Conservation (phyloP, 2,888 invertebrate genomes). For the Coelopa pilipes region DNA sequence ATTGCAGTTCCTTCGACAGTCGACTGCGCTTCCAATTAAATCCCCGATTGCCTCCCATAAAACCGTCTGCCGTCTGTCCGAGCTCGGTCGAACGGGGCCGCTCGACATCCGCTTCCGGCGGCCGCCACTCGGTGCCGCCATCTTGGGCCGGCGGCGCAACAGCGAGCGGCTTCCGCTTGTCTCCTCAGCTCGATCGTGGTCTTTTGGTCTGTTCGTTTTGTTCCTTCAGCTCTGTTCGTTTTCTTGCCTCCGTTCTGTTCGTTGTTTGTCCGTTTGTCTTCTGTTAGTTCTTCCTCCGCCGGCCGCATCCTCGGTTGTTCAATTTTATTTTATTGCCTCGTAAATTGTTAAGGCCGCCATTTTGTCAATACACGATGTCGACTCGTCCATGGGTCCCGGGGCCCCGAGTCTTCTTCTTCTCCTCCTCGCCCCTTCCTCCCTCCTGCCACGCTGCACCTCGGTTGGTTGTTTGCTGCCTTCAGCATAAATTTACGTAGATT, state of each 20-base stretch:
- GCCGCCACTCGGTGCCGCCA: neutral
- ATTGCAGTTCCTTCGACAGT: no score
- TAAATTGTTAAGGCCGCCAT: slow-evolving; percentile 34
- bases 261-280: no score
- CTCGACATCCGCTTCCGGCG: neutral
- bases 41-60: no score
- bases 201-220: neutral
- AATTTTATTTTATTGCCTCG: slow-evolving; percentile 33
- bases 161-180: neutral
- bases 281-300: neutral
- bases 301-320: neutral
- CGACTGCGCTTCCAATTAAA: no score
- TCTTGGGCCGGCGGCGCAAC: neutral
- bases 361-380: slow-evolving; percentile 17
- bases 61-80: no score
- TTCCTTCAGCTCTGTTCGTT: neutral
- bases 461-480: no score
- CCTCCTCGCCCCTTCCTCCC: no score
- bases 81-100: neutral
- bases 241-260: neutral
- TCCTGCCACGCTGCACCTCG: no score
- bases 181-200: no score
- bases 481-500: no score
- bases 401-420: no score
- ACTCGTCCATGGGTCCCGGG: no score